phyloP scores from a whole-genome alignment of 37 sponge, comb jelly and placozoan genomes.

The Corticium candelabrum region DNA sequence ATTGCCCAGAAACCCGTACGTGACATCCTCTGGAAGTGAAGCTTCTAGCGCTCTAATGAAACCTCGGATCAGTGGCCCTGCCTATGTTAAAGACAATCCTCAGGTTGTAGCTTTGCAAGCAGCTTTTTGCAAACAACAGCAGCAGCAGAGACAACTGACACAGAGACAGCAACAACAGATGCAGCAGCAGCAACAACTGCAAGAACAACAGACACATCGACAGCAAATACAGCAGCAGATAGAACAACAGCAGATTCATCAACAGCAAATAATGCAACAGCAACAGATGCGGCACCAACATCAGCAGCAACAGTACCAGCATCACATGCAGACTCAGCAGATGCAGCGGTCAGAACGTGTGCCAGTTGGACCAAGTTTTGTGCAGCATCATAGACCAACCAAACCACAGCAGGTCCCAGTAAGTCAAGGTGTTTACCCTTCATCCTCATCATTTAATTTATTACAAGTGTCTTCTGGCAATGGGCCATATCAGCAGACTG shows the following conservation, averaged over 20 bases:
- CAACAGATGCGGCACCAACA: background rate
- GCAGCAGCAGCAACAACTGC: slow-evolving; percentile 7
- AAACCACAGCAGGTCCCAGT: background rate
- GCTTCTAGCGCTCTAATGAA: background rate
- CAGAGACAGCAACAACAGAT: background rate
- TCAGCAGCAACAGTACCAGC: slow-evolving; percentile 10
- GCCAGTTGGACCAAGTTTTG: too few species aligned
- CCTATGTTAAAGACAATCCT: background rate
- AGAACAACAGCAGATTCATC: background rate
- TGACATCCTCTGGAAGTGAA: background rate
- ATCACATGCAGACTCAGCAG: background rate
- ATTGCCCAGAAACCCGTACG: background rate
- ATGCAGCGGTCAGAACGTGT: background rate
- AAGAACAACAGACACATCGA: background rate
- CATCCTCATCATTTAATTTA: too few species aligned
- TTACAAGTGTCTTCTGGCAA: too few species aligned
- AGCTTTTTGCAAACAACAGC: background rate
- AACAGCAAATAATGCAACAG: background rate
- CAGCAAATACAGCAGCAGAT: background rate
- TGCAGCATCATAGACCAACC: background rate
- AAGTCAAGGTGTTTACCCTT: too few species aligned
- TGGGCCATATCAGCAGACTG: background rate
- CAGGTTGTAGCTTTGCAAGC: background rate
- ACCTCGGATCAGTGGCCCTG: background rate
- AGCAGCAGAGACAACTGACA: slow-evolving; percentile 1